Evolutionary conservation across 1,140 invertebrate species (phyloP).

Genomic region (Drosophila trapezifrons): DNA sequence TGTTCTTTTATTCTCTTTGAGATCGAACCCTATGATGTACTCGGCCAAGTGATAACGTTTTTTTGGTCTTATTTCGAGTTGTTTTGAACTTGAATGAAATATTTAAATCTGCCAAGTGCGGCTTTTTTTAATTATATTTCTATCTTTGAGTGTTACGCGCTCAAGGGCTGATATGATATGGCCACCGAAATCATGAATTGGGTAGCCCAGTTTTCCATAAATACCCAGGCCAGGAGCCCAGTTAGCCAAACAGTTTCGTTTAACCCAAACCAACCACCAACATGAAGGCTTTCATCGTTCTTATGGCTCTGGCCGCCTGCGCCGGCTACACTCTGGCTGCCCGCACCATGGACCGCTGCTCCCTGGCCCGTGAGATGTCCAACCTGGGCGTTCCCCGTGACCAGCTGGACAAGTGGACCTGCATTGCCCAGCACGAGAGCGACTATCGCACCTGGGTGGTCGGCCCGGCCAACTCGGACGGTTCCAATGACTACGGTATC

Average conservation of each 20-base stretch:
- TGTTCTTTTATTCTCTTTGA: too few species aligned
- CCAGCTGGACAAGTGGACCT: constrained; percentile 65
- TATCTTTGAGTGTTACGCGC: not conserved
- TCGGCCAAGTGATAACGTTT: constrained; percentile 21
- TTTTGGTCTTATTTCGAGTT: constrained; percentile 6
- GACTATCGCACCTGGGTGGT: constrained; percentile 65
- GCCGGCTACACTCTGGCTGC: constrained; percentile 56
- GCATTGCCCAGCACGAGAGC: constrained; percentile 74
- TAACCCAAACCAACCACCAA: too few species aligned
- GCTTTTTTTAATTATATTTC: constrained; percentile 28
- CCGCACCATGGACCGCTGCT: constrained; percentile 74
- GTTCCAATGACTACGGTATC: constrained; percentile 76
- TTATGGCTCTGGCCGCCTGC: constrained; percentile 37
- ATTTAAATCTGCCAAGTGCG: constrained; percentile 13
- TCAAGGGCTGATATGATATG: too few species aligned
- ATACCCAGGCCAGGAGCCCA: constrained; percentile 11
- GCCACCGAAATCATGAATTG: too few species aligned
- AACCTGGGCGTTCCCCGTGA: constrained; percentile 67
- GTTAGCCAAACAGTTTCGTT: constrained; percentile 41
- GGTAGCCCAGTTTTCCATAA: constrained; percentile 11
- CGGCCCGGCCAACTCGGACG: constrained; percentile 68
- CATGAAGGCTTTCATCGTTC: constrained; percentile 58
- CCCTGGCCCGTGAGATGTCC: constrained; percentile 76
- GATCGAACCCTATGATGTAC: constrained; percentile 18
- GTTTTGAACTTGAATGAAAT: constrained; percentile 14